Percentiles rank a stretch among this genome's conserved stretches.
Evolutionary conservation across 2,113 vertebrate genomes (phyloP).

Genomic region (Festucalex cinctus): DNA sequence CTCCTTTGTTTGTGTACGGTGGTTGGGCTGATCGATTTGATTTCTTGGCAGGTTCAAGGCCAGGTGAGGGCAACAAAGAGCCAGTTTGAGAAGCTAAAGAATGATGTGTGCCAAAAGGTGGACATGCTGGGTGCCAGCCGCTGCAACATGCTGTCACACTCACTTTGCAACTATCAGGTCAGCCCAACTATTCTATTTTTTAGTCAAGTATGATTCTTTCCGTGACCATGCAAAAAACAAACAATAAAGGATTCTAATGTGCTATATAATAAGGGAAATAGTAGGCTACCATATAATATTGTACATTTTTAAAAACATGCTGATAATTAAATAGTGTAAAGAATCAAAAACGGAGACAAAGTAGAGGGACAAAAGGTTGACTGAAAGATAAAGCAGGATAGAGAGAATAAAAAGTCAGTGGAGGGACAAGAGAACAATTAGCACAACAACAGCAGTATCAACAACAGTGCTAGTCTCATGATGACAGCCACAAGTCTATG

Average conservation of each 20-base stretch:
- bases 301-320: no score
- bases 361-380: not conserved
- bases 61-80: constrained; percentile 79
- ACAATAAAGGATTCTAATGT: no score
- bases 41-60: constrained; percentile 68
- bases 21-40: not conserved
- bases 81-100: constrained; percentile 83
- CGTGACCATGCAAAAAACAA: not conserved
- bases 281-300: no score
- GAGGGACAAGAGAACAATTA: not conserved
- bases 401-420: not conserved
- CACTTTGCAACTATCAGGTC: constrained; percentile 78
- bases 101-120: constrained; percentile 80
- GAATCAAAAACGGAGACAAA: no score
- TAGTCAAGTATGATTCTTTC: not conserved
- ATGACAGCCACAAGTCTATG: no score
- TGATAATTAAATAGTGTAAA: no score
- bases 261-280: no score
- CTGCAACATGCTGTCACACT: constrained; percentile 81
- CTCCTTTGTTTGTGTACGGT: not conserved
- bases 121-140: constrained; percentile 81
- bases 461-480: no score
- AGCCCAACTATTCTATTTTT: not conserved
- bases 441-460: not conserved
- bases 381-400: not conserved